phyloP scores from a whole-genome alignment of 2,113 vertebrate genomes.

The Gambusia holbrooki region DNA sequence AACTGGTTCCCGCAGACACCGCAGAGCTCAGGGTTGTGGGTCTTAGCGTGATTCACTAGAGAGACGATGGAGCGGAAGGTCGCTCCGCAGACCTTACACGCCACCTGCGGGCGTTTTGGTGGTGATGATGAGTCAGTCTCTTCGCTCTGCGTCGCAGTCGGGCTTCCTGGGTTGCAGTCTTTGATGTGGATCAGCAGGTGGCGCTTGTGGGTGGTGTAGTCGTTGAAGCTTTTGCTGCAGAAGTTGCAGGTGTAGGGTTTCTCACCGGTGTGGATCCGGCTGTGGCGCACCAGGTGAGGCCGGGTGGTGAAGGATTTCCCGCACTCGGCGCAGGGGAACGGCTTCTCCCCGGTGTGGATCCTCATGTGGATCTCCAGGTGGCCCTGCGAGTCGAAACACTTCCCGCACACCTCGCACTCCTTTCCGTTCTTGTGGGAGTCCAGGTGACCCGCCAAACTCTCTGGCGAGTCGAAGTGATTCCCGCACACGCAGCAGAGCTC shows the following conservation, averaged over 20 bases:
- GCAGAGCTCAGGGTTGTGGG: constrained; percentile 45
- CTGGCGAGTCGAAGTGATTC: constrained; percentile 14
- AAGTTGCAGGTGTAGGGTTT: constrained; percentile 57
- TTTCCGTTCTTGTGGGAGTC: constrained; percentile 60
- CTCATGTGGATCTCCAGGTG: constrained; percentile 63
- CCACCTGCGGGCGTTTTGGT: neutral
- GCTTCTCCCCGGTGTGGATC: constrained; percentile 66
- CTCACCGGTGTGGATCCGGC: constrained; percentile 57
- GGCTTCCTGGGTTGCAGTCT: neutral
- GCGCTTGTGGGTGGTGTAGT: constrained; percentile 56
- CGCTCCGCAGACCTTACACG: constrained; percentile 54
- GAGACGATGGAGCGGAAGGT: constrained; percentile 56
- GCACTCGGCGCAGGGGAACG: constrained; percentile 62
- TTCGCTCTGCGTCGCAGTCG: accelerated
- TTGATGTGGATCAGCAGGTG: constrained; percentile 44
- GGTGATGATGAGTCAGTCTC: neutral
- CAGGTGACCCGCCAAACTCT: constrained; percentile 46
- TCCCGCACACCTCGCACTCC: constrained; percentile 58
- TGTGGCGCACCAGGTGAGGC: constrained; percentile 70
- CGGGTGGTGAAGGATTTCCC: constrained; percentile 68
- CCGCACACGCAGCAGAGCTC: constrained; percentile 55
- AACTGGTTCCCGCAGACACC: constrained; percentile 45
- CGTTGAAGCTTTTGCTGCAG: constrained; percentile 60
- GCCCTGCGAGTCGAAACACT: constrained; percentile 51
- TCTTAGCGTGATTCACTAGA: constrained; percentile 60